Evolutionary conservation across 2,888 invertebrate genomes (phyloP).

Genomic region (Microplitis deprimator): DNA sequence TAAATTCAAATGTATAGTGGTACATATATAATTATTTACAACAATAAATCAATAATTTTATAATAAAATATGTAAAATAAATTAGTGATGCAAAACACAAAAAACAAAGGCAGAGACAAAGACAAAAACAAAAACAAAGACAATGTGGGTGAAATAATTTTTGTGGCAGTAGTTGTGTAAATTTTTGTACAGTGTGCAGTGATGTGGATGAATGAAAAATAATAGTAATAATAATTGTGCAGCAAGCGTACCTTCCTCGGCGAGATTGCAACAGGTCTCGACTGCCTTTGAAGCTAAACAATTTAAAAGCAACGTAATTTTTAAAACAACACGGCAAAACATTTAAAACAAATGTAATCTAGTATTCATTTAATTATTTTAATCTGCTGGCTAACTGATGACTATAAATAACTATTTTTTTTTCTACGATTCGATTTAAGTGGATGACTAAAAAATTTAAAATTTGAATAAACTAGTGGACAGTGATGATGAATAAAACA

Average conservation of each 20-base stretch:
- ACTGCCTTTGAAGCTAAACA: slow-evolving; percentile 77
- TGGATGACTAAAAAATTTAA: not conserved
- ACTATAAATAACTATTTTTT: not conserved
- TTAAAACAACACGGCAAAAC: slow-evolving; percentile 39
- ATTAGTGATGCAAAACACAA: not conserved
- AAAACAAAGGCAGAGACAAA: not conserved
- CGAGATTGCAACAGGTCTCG: slow-evolving; percentile 74
- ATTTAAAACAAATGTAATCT: slow-evolving; percentile 12
- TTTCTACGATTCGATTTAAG: not conserved
- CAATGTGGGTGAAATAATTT: too few species aligned
- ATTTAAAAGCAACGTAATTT: slow-evolving; percentile 48
- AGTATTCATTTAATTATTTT: not conserved
- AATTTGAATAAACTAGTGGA: not conserved
- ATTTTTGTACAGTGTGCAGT: too few species aligned
- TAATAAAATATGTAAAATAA: not conserved
- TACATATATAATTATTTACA: slow-evolving; percentile 8
- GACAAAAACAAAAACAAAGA: not conserved
- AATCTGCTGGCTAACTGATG: not conserved
- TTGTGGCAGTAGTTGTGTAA: too few species aligned
- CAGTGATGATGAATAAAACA: slow-evolving; percentile 17
- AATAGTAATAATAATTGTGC: slow-evolving; percentile 28
- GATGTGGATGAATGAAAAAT: slow-evolving; percentile 23
- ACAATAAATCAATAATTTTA: not conserved
- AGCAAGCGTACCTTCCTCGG: slow-evolving; percentile 70
- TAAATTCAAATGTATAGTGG: not conserved